Conservation (phyloP, 2,113 vertebrate species). For the Xyliphius kryptos region DNA sequence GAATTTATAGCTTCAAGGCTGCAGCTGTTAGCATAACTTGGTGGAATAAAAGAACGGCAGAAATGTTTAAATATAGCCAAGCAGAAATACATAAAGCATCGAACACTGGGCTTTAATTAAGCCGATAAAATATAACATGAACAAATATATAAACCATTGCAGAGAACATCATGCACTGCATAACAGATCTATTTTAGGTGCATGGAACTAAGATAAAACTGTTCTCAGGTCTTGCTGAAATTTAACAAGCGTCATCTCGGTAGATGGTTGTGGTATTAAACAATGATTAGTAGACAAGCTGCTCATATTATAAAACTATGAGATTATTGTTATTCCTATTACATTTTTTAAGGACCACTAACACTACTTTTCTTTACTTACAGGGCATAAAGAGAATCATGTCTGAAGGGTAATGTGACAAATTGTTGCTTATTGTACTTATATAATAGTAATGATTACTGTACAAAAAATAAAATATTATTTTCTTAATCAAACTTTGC, state of each 20-base stretch:
- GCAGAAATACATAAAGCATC: conserved; percentile 24
- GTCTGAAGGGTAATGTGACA: conserved; percentile 64
- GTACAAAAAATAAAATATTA: background rate
- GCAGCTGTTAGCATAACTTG: too few species aligned
- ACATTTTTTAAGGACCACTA: too few species aligned
- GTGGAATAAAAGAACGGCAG: conserved; percentile 30
- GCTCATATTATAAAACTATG: too few species aligned
- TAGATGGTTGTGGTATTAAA: too few species aligned
- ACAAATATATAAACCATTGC: too few species aligned
- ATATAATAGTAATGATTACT: background rate
- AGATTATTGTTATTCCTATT: too few species aligned
- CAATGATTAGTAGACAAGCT: too few species aligned
- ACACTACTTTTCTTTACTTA: too few species aligned
- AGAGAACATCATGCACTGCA: conserved; percentile 2
- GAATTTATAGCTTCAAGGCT: conserved; percentile 36
- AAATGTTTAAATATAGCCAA: conserved; percentile 56
- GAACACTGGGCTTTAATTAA: background rate
- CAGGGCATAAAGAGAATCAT: conserved; percentile 47
- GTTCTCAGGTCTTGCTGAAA: conserved; percentile 5
- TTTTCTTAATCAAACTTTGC: background rate
- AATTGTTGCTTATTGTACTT: background rate
- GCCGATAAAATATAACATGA: too few species aligned
- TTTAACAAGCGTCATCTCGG: too few species aligned
- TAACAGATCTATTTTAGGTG: background rate
- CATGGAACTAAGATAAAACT: background rate